phyloP scores from a whole-genome alignment of 2,888 invertebrate genomes.

The Melieria omissa region DNA sequence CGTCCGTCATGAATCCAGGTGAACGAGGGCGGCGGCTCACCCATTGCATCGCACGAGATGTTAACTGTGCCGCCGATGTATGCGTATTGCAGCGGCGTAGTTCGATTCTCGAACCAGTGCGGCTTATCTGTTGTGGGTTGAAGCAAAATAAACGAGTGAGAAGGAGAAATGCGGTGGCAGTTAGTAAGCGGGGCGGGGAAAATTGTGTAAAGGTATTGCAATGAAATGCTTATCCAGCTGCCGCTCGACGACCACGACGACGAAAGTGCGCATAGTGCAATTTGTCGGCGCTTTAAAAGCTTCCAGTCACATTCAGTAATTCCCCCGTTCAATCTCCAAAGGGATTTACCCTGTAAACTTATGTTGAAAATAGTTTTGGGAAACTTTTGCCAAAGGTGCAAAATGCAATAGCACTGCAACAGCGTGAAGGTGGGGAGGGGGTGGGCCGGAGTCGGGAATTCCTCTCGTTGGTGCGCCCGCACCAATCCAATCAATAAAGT shows the following conservation, averaged over 20 bases:
- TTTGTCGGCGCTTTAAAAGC: no score
- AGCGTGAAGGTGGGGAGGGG: neutral
- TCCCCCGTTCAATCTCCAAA: neutral
- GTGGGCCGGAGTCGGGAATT: no score
- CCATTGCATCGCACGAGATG: slow-evolving; percentile 72
- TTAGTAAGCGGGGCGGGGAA: no score
- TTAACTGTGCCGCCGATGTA: slow-evolving; percentile 70
- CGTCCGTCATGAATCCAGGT: slow-evolving; percentile 67
- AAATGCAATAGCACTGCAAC: slow-evolving; percentile 22
- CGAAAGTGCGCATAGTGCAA: no score
- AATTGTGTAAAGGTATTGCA: no score
- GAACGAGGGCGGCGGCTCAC: slow-evolving; percentile 70
- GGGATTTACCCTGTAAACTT: slow-evolving; percentile 28
- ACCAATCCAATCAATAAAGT: slow-evolving; percentile 22
- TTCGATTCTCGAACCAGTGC: slow-evolving; percentile 59
- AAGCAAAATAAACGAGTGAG: neutral
- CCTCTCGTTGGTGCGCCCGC: neutral
- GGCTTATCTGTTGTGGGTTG: slow-evolving; percentile 59
- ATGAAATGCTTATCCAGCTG: no score
- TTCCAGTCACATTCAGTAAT: neutral
- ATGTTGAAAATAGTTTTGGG: slow-evolving; percentile 27
- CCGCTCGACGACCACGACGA: no score
- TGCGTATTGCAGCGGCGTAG: slow-evolving; percentile 58
- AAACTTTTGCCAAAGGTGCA: slow-evolving; percentile 26
- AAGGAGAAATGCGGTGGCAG: no score